Evolutionary conservation across 2,888 invertebrate genomes (phyloP).

Genomic region (Ernsta delagoae): DNA sequence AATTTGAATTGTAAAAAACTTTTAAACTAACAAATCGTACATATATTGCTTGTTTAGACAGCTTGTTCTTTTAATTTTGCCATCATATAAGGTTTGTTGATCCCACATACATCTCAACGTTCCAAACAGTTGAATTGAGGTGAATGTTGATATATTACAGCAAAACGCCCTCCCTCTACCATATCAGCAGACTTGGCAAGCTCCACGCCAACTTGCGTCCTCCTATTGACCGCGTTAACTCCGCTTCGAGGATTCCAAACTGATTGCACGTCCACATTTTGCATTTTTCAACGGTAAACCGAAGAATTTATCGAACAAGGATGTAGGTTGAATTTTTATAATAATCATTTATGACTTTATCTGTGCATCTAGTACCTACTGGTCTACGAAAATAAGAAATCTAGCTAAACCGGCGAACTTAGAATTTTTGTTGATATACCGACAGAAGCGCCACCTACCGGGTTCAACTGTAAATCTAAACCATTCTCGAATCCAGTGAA

Average conservation of each 20-base stretch:
- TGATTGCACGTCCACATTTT: constrained; percentile 17
- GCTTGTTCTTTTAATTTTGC: too few relatives aligned
- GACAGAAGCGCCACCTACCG: too few relatives aligned
- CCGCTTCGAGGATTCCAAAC: not conserved
- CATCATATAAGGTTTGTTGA: not conserved
- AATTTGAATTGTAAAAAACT: too few relatives aligned
- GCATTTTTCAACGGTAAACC: not conserved
- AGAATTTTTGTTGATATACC: too few relatives aligned
- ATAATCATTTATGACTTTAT: not conserved
- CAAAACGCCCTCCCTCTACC: not conserved
- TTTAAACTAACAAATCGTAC: too few relatives aligned
- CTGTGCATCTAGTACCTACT: too few relatives aligned
- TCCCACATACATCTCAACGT: not conserved
- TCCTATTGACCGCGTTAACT: not conserved
- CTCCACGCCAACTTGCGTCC: too few relatives aligned
- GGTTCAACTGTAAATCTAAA: too few relatives aligned
- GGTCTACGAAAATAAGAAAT: too few relatives aligned
- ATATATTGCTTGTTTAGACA: too few relatives aligned
- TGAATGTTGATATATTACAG: constrained; percentile 5
- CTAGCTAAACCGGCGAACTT: too few relatives aligned
- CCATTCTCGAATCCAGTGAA: too few relatives aligned
- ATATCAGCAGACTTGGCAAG: constrained; percentile 6
- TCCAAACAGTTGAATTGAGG: not conserved
- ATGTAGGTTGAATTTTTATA: not conserved
- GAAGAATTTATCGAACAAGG: not conserved